Conservation (phyloP, 2,113 vertebrate genomes). For the Muntiacus muntjak region DNA sequence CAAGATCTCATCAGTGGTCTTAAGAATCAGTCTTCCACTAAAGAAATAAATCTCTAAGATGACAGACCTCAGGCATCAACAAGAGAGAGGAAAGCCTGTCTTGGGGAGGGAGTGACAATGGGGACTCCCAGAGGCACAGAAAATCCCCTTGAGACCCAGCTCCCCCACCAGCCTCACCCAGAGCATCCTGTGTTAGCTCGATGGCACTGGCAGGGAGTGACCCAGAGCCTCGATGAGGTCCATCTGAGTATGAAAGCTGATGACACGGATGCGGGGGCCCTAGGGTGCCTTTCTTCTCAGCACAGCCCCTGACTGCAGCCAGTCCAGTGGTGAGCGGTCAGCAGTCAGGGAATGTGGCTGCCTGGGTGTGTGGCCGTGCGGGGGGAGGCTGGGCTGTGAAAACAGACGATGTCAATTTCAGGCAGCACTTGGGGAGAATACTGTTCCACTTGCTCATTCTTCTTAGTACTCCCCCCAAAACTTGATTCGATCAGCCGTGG, state of each 20-base stretch:
- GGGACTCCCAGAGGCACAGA: not conserved
- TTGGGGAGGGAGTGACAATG: not conserved
- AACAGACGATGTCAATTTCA: conserved; percentile 56
- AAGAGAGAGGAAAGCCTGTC: not conserved
- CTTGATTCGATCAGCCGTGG: conserved; percentile 38
- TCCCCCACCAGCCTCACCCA: not conserved
- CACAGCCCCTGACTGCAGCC: conserved; percentile 51
- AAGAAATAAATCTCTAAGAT: not conserved
- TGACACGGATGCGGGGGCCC: not conserved
- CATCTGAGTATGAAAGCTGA: not conserved
- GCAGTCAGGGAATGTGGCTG: not conserved
- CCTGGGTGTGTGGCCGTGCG: conserved; percentile 40
- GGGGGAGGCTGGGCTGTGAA: not conserved
- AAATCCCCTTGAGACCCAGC: not conserved
- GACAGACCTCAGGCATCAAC: not conserved
- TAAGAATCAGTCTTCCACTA: not conserved
- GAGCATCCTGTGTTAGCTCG: not conserved
- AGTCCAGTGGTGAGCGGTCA: not conserved
- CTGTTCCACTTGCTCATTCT: conserved; percentile 54
- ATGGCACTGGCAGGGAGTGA: not conserved
- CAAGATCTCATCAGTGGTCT: not conserved
- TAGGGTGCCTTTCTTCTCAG: conserved; percentile 56
- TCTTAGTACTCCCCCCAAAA: conserved; percentile 29
- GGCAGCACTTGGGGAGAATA: conserved; percentile 48
- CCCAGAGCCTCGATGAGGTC: not conserved